Evolutionary conservation across 2,888 invertebrate genomes (phyloP).

Genomic region (Apodemia mormo): DNA sequence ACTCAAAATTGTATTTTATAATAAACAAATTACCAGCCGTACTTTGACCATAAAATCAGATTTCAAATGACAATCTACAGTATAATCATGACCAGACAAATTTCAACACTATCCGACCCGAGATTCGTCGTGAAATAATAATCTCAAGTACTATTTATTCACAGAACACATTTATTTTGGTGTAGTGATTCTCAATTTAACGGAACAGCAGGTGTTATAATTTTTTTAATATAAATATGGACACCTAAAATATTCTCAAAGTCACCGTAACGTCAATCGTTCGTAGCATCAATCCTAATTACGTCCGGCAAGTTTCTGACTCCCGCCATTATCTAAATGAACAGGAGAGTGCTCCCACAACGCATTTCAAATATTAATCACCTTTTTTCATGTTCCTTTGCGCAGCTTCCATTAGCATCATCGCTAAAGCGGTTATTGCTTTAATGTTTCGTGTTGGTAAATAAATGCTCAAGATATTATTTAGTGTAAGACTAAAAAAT

Average conservation of each 20-base stretch:
- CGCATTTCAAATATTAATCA: constrained; percentile 16
- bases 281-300: constrained; percentile 63
- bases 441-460: constrained; percentile 2
- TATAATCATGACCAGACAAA: no score
- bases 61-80: no score
- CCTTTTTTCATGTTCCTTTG: constrained; percentile 9
- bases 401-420: not conserved
- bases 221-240: constrained; percentile 20
- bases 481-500: not conserved
- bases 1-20: no score
- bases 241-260: constrained; percentile 34
- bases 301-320: constrained; percentile 53
- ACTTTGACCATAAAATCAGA: no score
- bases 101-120: no score
- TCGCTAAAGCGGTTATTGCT: not conserved
- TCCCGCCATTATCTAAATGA: constrained; percentile 66
- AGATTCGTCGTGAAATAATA: not conserved
- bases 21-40: no score
- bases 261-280: constrained; percentile 45
- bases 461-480: not conserved
- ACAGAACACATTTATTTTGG: not conserved
- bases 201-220: not conserved
- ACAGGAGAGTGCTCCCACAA: constrained; percentile 24
- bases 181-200: not conserved
- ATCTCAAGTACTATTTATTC: not conserved